Evolutionary conservation across 2,797 vertebrate species (phyloP).

Genomic region (Danio choprae): DNA sequence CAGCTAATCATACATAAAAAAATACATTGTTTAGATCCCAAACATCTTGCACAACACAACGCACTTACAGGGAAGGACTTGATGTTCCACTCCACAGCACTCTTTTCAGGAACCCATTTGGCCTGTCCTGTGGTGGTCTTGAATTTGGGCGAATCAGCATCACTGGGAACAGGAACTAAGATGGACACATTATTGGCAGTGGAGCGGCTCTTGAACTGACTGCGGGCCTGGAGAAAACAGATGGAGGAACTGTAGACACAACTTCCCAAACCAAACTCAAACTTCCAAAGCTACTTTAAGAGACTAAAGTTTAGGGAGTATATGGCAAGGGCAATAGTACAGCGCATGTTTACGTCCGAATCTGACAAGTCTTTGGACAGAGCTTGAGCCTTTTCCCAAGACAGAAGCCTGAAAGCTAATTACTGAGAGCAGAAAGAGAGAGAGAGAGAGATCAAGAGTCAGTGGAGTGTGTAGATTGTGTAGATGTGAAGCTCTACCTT

Average conservation of each 20-base stretch:
- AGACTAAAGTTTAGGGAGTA: background rate
- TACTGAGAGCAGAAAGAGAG: slow-evolving; percentile 28
- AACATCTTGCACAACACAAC: background rate
- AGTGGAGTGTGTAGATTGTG: slow-evolving; percentile 45
- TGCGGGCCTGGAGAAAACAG: slow-evolving; percentile 74
- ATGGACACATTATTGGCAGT: slow-evolving; percentile 85
- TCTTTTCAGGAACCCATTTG: slow-evolving; percentile 85
- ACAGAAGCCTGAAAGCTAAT: slow-evolving; percentile 46
- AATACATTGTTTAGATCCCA: background rate
- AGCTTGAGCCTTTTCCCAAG: slow-evolving; percentile 32
- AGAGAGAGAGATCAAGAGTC: slow-evolving; percentile 40
- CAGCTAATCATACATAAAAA: background rate
- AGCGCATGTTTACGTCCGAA: slow-evolving; percentile 39
- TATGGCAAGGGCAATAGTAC: slow-evolving; percentile 40
- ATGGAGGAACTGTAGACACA: slow-evolving; percentile 42
- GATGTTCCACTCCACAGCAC: slow-evolving; percentile 82
- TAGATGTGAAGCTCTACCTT: slow-evolving; percentile 74
- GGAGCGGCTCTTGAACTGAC: slow-evolving; percentile 85
- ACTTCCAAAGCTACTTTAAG: slow-evolving; percentile 27
- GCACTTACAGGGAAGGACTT: slow-evolving; percentile 84
- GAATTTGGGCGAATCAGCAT: slow-evolving; percentile 86
- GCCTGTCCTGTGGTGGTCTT: slow-evolving; percentile 83
- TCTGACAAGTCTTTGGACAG: slow-evolving; percentile 37
- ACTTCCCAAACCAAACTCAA: background rate
- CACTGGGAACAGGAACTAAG: slow-evolving; percentile 83